Evolutionary conservation across 2,888 invertebrate genomes (phyloP), one percentile per base, ranked within the genome.

Genomic region (Drosophila neutralis): DNA sequence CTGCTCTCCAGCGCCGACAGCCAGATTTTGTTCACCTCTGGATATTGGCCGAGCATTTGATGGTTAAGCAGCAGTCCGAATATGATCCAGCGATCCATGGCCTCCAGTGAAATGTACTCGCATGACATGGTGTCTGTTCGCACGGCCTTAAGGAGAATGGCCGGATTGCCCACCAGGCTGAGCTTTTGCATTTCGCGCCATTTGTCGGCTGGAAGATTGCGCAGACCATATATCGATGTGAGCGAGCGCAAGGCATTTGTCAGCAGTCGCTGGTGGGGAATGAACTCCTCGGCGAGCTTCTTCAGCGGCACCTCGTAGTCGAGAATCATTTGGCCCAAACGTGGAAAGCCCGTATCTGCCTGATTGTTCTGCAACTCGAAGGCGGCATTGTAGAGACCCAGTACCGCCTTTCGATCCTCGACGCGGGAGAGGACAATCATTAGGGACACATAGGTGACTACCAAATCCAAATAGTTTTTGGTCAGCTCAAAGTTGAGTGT

Each of bases 351-450:
- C 21, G 95, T 94, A 93, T 98, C 98, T 63, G 97, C 96, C 90
- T 97, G 97, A 83, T 96, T 97, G 91, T 99, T 96, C 33, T 98
- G 97, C 95, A 99, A 96, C 94, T 99, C 99, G 94, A 98, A 97
- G 5, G 99, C 99, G 51, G 98, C 98, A 94, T 99, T 99, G 92
- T 98, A 99, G 24, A 99, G 94, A 0, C 99, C 99, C 52, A 99
- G 93, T 0, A 99, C 99, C 0, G 98, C 98, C 94, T 99, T 99
- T 15, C 99, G 95, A 92, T 99, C 99, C 93, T 99, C 99, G 0
- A 99, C 99, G 85, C 98, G 94, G 0, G 99, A 99, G n/a, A 99
- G 94, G 18, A 99, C 94, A 73, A 99, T 97, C 99, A 99, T 99
- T 40, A 99, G 94, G 7, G 98, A 97, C 0, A 98, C 97, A 92